phyloP scores from a whole-genome alignment of 2,888 invertebrate species.

The Ctena decussata region DNA sequence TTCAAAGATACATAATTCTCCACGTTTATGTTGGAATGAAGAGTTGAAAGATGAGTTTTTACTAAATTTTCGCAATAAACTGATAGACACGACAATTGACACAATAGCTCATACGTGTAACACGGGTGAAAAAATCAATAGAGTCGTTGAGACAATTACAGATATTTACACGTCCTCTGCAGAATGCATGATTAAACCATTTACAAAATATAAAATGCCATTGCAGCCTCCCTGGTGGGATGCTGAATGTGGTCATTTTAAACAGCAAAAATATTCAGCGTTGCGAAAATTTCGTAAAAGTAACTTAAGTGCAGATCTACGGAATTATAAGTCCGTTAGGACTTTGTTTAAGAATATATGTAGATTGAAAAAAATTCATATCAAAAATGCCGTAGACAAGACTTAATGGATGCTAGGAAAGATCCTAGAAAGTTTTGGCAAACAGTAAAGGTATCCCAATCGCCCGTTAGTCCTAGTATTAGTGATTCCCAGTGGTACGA shows the following conservation, averaged over 20 bases:
- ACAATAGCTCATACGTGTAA: too few relatives aligned
- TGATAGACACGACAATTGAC: too few relatives aligned
- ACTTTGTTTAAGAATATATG: neutral
- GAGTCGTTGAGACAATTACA: too few relatives aligned
- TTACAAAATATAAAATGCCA: too few relatives aligned
- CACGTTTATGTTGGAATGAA: too few relatives aligned
- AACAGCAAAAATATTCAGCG: neutral
- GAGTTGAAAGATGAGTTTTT: too few relatives aligned
- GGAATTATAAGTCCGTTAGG: neutral
- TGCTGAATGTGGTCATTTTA: neutral
- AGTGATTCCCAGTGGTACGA: neutral
- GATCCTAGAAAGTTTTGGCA: conserved; percentile 1
- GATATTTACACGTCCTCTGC: too few relatives aligned
- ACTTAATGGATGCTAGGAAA: neutral
- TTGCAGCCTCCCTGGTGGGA: neutral
- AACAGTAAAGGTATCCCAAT: neutral
- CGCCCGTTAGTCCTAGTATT: too few relatives aligned
- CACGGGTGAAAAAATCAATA: too few relatives aligned
- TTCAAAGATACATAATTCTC: too few relatives aligned
- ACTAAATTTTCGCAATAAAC: too few relatives aligned
- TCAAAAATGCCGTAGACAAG: neutral
- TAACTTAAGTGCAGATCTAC: neutral
- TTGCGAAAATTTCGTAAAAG: neutral
- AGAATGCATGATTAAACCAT: too few relatives aligned
- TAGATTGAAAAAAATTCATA: neutral